Percentiles rank a stretch among this genome's conserved stretches.
Conservation (phyloP, 1,140 invertebrate genomes). For the Drosophila elegans region DNA sequence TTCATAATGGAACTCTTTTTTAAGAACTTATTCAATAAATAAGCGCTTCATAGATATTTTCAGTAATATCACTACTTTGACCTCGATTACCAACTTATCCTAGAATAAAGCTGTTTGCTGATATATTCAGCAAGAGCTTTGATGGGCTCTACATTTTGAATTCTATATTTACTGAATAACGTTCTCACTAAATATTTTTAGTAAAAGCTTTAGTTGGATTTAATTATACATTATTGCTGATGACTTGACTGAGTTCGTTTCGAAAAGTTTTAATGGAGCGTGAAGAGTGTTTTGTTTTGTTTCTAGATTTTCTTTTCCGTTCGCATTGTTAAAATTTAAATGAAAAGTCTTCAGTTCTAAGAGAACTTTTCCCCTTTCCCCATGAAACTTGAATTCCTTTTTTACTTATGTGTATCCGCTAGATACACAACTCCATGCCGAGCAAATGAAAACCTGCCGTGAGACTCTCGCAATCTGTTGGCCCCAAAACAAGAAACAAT, state of each 20-base stretch:
- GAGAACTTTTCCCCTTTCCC: too few species aligned
- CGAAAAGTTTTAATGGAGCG: too few species aligned
- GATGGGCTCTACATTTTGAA: not conserved
- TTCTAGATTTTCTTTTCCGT: too few species aligned
- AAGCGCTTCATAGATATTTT: too few species aligned
- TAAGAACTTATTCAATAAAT: too few species aligned
- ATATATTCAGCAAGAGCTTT: not conserved
- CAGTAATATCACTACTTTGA: not conserved
- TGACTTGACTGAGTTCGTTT: too few species aligned
- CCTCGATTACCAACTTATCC: not conserved
- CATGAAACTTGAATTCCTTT: too few species aligned
- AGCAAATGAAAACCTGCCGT: not conserved
- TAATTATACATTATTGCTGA: not conserved
- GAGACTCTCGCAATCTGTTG: constrained; percentile 8
- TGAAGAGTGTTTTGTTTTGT: too few species aligned
- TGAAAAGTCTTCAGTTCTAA: too few species aligned
- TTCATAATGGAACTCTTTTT: too few species aligned
- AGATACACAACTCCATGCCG: not conserved
- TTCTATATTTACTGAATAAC: not conserved
- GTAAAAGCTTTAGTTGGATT: not conserved
- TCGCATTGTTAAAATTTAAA: too few species aligned
- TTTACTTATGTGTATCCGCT: not conserved
- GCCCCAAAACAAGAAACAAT: constrained; percentile 43
- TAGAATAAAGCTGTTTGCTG: not conserved
- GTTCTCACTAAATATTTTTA: not conserved